Evolutionary conservation across 2,113 vertebrate species (phyloP).

Genomic region (Monopterus albus): DNA sequence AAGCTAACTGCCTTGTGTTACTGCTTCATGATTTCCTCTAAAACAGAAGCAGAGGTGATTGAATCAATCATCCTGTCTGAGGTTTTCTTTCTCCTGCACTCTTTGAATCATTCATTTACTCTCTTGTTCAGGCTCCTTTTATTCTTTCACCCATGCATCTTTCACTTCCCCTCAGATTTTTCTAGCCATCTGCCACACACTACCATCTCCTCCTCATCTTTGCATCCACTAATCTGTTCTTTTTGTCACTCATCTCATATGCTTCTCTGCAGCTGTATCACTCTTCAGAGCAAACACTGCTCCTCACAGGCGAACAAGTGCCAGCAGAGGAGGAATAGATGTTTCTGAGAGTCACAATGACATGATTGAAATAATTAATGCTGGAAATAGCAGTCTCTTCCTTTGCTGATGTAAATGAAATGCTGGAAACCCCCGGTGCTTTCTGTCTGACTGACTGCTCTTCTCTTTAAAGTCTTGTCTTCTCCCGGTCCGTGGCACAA

Average conservation of each 20-base stretch:
- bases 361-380: constrained; percentile 1
- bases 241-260: too few relatives aligned
- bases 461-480: constrained; percentile 32
- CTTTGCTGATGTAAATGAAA: constrained; percentile 15
- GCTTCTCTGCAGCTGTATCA: too few relatives aligned
- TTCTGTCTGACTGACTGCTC: constrained; percentile 19
- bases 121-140: constrained; percentile 16
- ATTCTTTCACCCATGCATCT: constrained; percentile 26
- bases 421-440: constrained; percentile 15
- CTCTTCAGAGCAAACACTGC: not conserved
- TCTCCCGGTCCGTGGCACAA: constrained; percentile 68
- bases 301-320: constrained; percentile 14
- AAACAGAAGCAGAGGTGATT: not conserved
- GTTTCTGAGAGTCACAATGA: constrained; percentile 3
- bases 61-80: constrained; percentile 9
- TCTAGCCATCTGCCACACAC: constrained; percentile 14
- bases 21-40: not conserved
- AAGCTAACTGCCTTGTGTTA: not conserved
- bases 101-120: constrained; percentile 29
- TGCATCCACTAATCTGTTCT: constrained; percentile 16
- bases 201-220: constrained; percentile 2
- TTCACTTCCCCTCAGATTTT: not conserved
- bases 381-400: constrained; percentile 8
- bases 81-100: too few relatives aligned
- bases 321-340: not conserved